Base-by-base conservation (phyloP, 64 coral and sea anemone species). In the Stylophora pistillata region DNA sequence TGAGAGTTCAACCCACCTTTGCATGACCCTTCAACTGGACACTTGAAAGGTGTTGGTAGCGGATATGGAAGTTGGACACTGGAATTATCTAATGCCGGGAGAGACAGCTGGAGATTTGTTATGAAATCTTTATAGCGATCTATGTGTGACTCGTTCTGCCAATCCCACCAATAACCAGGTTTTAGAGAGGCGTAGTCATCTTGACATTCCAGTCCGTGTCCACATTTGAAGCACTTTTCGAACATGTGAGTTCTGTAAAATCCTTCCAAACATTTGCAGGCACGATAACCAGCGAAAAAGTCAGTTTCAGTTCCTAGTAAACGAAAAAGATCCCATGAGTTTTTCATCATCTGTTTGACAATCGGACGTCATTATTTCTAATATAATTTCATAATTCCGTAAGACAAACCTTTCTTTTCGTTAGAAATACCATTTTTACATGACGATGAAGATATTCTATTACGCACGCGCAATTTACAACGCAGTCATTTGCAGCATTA, bases 81-180 rank as follows among this genome's bases (percentile, higher is more conserved):
- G 11, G 26, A 68, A 68, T 25, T 25, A 25, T 68, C 64, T 68
- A 68, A 68, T 68, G 64, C 64, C 25, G 64, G 64, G 23, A 10
- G 26, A 68, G 64, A 25, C 6, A 25, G 9, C n/a, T 12, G 26
- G 21, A 68, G n/a, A n/a, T 68, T 68, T 68, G n/a, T 68, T 0
- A 68, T 68, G 13, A 68, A 68, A n/a, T 68, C 23, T 68, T 28
- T 68, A 5, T 68, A 68, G 21, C 64, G 64, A 68, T 68, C 64
- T n/a, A 26, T 68, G 64, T 68, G 21, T 28, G 64, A 26, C 64
- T 68, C 23, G 21, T 68, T 68, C 9, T 25, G 64, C 64, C 64
- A 68, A 26, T 68, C 64, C 64, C 64, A 68, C 64, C 64, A 68
- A 68, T 68, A 68, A 28, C 64, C 64, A 68, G 64, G 26, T 68